Percentiles rank a stretch among this genome's conserved stretches.
phyloP scores from a whole-genome alignment of 2,113 vertebrate genomes.

The Alethe castanea region DNA sequence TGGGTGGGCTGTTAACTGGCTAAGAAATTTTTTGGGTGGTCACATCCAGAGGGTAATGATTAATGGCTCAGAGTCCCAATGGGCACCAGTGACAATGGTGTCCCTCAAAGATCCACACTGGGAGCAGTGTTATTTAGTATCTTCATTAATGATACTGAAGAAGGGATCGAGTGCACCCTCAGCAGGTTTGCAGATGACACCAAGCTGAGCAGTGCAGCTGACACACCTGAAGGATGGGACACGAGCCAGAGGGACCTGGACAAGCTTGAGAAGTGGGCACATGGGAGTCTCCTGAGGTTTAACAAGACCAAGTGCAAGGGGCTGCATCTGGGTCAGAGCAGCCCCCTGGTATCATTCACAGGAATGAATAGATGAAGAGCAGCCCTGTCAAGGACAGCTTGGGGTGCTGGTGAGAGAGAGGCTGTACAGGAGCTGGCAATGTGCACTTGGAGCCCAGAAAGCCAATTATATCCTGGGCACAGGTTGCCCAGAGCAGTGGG shows the following conservation, averaged over 20 bases:
- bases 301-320: not conserved
- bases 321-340: rapidly evolving
- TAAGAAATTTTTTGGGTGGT: not conserved
- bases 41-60: not conserved
- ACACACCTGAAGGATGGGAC: not conserved
- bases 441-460: not conserved
- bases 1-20: not conserved
- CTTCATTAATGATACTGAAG: not conserved
- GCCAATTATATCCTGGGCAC: not conserved
- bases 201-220: not conserved
- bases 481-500: not conserved
- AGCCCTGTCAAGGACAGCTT: not conserved
- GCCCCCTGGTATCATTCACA: no score
- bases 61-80: not conserved
- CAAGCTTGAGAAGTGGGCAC: not conserved
- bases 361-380: not conserved
- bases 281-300: not conserved
- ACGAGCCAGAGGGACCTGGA: not conserved
- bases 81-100: not conserved
- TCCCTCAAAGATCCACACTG: not conserved
- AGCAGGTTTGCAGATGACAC: not conserved
- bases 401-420: not conserved
- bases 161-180: not conserved
- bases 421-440: not conserved
- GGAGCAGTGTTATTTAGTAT: not conserved